Conservation (phyloP, 2,888 invertebrate genomes). For the Hyposoter dolosus region DNA sequence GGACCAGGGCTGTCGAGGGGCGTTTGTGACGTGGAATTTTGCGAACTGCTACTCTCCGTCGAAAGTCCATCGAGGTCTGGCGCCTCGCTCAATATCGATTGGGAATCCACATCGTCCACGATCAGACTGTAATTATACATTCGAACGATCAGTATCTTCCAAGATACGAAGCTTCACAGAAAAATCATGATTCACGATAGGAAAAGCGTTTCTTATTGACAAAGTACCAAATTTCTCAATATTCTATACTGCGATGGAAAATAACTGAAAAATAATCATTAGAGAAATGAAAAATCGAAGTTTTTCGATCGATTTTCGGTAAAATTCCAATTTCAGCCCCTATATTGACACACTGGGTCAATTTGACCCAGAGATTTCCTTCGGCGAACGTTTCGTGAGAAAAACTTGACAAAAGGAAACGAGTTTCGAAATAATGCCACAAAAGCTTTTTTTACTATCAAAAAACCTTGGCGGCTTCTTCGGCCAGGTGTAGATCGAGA, state of each 20-base stretch:
- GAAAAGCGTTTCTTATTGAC: background rate
- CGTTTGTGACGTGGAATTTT: constrained; percentile 76
- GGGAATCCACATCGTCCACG: constrained; percentile 80
- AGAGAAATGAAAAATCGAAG: background rate
- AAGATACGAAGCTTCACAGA: background rate
- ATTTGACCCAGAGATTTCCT: too few species aligned
- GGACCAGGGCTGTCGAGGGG: constrained; percentile 79
- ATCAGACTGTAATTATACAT: constrained; percentile 74
- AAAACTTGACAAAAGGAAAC: too few species aligned
- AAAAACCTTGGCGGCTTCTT: too few species aligned
- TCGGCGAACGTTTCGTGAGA: too few species aligned
- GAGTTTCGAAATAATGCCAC: too few species aligned
- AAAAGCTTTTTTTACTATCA: too few species aligned
- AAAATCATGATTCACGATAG: background rate
- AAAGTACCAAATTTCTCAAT: background rate
- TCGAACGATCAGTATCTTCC: background rate
- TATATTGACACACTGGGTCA: background rate
- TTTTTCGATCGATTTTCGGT: background rate
- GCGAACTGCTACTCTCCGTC: constrained; percentile 76
- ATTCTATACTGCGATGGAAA: background rate
- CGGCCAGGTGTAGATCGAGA: background rate
- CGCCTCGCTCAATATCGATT: constrained; percentile 75
- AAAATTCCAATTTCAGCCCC: background rate
- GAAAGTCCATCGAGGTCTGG: constrained; percentile 76
- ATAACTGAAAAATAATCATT: background rate